These are phyloP conservation scores for Cremastinae sp. DNA, from an alignment of 2,888 invertebrate species.

Conservation along the genomic window DNA sequence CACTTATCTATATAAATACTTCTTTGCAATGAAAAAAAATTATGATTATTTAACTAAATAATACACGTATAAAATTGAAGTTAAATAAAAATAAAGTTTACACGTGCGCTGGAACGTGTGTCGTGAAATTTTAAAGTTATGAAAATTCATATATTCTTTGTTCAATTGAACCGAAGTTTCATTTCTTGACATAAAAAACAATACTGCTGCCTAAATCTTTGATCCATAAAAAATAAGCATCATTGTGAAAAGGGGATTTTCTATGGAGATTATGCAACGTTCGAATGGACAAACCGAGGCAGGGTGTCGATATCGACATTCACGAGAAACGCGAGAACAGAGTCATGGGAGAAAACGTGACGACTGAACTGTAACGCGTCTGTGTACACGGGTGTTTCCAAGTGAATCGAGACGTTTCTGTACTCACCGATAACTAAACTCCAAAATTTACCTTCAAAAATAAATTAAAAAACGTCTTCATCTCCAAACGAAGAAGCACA, in stretches of 20 bases:
- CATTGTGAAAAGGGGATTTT: background rate
- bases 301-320: constrained; percentile 15
- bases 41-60: no score
- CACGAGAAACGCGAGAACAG: constrained; percentile 7
- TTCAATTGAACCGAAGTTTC: no score
- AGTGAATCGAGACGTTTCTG: constrained; percentile 6
- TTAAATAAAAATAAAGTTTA: no score
- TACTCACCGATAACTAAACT: constrained; percentile 6
- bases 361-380: background rate
- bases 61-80: no score
- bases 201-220: constrained; percentile 12
- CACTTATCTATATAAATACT: background rate
- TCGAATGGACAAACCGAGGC: constrained; percentile 20
- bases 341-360: constrained; percentile 8
- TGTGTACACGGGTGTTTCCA: background rate
- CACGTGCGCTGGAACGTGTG: no score
- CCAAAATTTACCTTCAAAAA: constrained; percentile 37
- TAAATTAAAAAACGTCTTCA: no score
- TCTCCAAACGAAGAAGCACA: no score
- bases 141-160: no score
- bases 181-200: background rate
- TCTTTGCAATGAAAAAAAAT: background rate
- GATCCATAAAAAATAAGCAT: background rate
- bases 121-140: no score
- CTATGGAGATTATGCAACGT: constrained; percentile 34